Conservation (phyloP, 2,888 invertebrate species). For the Drepana falcataria region DNA sequence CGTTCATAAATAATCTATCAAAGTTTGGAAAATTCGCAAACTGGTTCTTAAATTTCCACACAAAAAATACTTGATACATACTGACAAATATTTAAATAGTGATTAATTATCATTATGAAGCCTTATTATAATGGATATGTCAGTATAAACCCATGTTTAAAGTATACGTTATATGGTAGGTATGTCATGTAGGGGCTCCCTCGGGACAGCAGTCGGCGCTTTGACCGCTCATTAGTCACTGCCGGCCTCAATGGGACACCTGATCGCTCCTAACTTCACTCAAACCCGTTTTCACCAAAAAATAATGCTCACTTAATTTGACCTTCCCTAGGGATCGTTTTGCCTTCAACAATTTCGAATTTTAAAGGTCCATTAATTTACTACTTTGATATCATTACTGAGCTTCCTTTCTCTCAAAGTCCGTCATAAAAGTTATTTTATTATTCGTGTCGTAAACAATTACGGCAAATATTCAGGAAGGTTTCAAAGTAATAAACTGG, state of each 20-base stretch:
- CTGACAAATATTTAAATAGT: too few species aligned
- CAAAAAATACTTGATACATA: too few species aligned
- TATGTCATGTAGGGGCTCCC: conserved; percentile 20
- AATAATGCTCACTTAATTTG: conserved; percentile 36
- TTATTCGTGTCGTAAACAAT: neutral
- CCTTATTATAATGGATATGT: neutral
- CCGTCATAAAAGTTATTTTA: neutral
- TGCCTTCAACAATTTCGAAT: neutral
- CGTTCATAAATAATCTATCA: conserved; percentile 40
- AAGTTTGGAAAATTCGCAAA: conserved; percentile 5
- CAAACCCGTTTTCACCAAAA: conserved; percentile 36
- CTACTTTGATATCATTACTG: neutral
- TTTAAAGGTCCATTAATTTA: neutral
- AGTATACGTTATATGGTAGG: conserved; percentile 31
- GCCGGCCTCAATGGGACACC: conserved; percentile 34
- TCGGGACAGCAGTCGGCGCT: conserved; percentile 37
- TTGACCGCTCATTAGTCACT: conserved; percentile 56
- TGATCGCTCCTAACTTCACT: conserved; percentile 39
- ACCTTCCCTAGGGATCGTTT: conserved; percentile 10
- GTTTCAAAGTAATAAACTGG: neutral
- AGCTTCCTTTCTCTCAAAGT: neutral
- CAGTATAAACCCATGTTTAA: neutral
- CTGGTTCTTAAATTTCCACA: too few species aligned
- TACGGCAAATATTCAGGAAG: neutral
- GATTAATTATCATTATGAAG: too few species aligned